A percentile compares a stretch with the other conserved stretches of the same genome.
phyloP scores from a whole-genome alignment of 2,888 invertebrate species.

The Zaprionus bogoriensis region DNA sequence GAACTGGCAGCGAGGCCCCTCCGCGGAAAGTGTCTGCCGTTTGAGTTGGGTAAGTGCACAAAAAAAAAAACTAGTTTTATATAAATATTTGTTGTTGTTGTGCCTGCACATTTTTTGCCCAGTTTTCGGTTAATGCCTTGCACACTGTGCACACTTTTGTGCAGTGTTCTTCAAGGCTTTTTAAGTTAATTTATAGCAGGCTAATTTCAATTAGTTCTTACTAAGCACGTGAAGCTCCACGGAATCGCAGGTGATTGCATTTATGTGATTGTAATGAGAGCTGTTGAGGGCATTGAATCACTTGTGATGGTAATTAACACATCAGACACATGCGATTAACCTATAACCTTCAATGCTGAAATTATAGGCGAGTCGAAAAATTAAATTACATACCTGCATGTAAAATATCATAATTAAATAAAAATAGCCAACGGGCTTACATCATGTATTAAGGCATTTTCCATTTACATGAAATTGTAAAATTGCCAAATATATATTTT shows the following conservation, averaged over 20 bases:
- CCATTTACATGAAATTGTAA: no score
- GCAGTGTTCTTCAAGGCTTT: neutral
- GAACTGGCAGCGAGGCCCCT: conserved; percentile 31
- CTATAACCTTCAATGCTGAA: neutral
- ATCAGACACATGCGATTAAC: neutral
- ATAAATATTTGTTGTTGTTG: conserved; percentile 7
- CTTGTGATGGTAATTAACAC: neutral
- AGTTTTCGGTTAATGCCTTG: neutral
- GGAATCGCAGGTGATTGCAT: neutral
- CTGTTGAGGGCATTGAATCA: neutral
- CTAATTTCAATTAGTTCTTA: neutral
- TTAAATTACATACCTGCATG: no score
- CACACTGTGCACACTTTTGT: neutral
- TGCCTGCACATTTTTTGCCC: neutral
- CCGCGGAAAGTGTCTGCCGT: conserved; percentile 38
- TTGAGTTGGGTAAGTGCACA: conserved; percentile 50
- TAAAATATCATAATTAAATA: no score
- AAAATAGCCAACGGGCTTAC: no score
- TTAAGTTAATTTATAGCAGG: neutral
- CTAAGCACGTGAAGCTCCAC: neutral
- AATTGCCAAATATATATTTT: no score
- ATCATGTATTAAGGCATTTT: no score
- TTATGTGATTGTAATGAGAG: neutral
- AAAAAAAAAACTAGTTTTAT: conserved; percentile 48
- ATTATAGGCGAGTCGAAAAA: no score